A percentile compares a stretch with the other conserved stretches of the same genome.
Evolutionary conservation across 2,888 invertebrate genomes (phyloP).

Genomic region (Orthosia gracilis): DNA sequence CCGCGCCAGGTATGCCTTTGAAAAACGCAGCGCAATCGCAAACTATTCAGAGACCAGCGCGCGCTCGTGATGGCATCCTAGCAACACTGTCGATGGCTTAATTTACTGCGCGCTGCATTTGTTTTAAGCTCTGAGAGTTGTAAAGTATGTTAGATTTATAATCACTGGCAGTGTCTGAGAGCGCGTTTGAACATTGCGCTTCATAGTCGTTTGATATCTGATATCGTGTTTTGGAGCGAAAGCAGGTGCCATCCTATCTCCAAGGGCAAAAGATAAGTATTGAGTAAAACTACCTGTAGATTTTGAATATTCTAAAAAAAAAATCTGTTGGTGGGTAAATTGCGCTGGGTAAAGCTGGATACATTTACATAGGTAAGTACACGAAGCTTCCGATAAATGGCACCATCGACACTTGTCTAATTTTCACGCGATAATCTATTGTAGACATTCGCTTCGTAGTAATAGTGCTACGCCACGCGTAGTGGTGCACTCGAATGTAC

Average conservation of each 20-base stretch:
- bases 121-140: constrained; percentile 61
- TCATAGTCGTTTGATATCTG: constrained; percentile 39
- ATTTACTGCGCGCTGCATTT: constrained; percentile 65
- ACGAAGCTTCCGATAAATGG: not conserved
- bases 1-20: constrained; percentile 86
- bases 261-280: not conserved
- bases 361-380: not conserved
- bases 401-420: not conserved
- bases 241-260: constrained; percentile 32
- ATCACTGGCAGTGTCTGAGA: constrained; percentile 44
- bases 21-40: constrained; percentile 77
- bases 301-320: not conserved
- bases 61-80: constrained; percentile 87
- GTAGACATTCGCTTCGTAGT: not conserved
- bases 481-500: not conserved
- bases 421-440: not conserved
- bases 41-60: constrained; percentile 75
- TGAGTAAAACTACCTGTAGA: not conserved
- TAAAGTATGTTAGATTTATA: constrained; percentile 66
- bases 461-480: not conserved
- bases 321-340: not conserved
- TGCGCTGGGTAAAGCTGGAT: not conserved
- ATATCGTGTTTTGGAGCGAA: constrained; percentile 31
- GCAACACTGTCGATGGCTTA: constrained; percentile 71
- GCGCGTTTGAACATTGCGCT: constrained; percentile 49